Conservation (phyloP, 2,888 invertebrate species). For the Urechis unicinctus region DNA sequence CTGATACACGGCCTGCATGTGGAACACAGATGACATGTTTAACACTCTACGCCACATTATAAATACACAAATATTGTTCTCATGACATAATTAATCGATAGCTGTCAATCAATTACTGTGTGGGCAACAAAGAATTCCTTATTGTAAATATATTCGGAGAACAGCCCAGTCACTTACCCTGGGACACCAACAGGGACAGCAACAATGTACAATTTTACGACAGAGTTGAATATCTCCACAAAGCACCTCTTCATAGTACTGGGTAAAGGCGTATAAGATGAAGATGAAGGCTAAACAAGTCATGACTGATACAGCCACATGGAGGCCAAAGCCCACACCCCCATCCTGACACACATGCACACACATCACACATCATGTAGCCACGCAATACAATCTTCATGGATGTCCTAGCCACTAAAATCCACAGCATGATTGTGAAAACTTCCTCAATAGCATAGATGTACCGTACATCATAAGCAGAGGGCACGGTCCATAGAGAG, state of each 20-base stretch:
- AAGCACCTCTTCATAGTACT: slow-evolving; percentile 28
- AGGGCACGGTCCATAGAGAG: not conserved
- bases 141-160: no score
- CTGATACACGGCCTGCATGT: not conserved
- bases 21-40: not conserved
- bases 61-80: not conserved
- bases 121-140: no score
- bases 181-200: slow-evolving; percentile 9
- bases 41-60: not conserved
- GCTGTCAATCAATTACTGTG: no score
- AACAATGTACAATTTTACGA: slow-evolving; percentile 6
- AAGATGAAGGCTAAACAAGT: slow-evolving; percentile 25
- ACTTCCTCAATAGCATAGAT: not conserved
- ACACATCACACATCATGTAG: no score
- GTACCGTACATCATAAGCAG: not conserved
- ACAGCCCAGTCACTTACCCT: slow-evolving; percentile 5
- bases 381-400: no score
- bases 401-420: no score
- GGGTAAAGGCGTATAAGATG: slow-evolving; percentile 23
- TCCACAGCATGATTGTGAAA: not conserved
- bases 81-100: not conserved
- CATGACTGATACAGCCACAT: slow-evolving; percentile 25
- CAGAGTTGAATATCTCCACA: slow-evolving; percentile 26
- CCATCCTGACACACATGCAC: no score
- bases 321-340: slow-evolving; percentile 20